These are phyloP conservation scores for Otolemur crassicaudatus DNA, from an alignment of 2,797 vertebrate genomes.

Conservation along the genomic window DNA sequence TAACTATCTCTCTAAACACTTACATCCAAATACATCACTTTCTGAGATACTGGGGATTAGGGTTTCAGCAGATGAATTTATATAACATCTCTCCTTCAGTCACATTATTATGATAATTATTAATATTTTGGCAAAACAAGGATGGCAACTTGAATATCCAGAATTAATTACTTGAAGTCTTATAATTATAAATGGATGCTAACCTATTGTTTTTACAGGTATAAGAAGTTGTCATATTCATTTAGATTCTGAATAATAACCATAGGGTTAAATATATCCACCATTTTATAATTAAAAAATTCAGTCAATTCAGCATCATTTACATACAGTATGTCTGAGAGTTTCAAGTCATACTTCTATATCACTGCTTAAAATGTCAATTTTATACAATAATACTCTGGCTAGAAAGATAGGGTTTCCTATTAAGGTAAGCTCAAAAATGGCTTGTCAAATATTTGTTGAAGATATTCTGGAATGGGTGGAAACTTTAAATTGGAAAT, in stretches of 20 bases:
- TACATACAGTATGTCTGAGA: neutral
- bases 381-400: neutral
- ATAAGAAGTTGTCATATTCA: neutral
- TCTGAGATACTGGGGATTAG: neutral
- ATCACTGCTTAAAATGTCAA: neutral
- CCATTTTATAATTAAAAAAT: neutral
- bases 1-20: neutral
- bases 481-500: neutral
- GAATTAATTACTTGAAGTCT: neutral
- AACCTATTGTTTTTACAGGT: neutral
- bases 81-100: neutral
- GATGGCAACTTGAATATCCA: neutral
- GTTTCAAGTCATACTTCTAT: neutral
- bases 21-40: neutral
- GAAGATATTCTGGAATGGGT: neutral
- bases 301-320: neutral
- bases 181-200: neutral
- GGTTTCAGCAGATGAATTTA: neutral
- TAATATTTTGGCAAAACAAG: neutral
- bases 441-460: neutral
- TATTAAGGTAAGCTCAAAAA: neutral
- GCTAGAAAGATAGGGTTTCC: neutral
- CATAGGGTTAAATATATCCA: neutral
- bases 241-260: constrained; percentile 36
- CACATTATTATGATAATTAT: neutral